Evolutionary conservation across 2,888 invertebrate genomes (phyloP).

Genomic region (Schrankia costaestrigalis): DNA sequence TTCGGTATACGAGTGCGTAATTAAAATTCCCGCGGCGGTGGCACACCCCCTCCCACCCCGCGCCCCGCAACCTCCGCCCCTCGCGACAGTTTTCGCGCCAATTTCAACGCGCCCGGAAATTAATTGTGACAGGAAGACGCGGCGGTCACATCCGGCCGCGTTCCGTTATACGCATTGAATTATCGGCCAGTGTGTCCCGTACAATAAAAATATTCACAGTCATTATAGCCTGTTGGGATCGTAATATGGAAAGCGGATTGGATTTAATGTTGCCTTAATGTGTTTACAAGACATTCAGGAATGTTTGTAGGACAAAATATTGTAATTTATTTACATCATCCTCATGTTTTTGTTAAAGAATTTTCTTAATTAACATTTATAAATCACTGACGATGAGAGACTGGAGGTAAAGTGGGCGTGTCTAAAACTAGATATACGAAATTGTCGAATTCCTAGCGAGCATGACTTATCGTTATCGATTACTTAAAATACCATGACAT

Average conservation of each 20-base stretch:
- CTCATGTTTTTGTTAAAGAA: conserved; percentile 7
- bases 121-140: conserved; percentile 81
- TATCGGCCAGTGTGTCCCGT: conserved; percentile 48
- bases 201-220: conserved; percentile 44
- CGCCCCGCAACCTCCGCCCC: conserved; percentile 33
- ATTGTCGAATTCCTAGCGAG: conserved; percentile 34
- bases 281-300: conserved; percentile 8
- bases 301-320: conserved; percentile 7
- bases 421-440: conserved; percentile 35
- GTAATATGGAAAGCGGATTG: conserved; percentile 9
- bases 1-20: conserved; percentile 80
- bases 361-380: conserved; percentile 31
- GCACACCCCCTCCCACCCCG: conserved; percentile 45
- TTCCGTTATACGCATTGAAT: conserved; percentile 68
- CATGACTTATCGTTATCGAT: conserved; percentile 59
- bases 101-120: conserved; percentile 80
- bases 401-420: conserved; percentile 31
- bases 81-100: conserved; percentile 81
- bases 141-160: conserved; percentile 75
- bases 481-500: conserved; percentile 60
- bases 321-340: conserved; percentile 13
- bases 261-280: conserved; percentile 13
- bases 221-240: conserved; percentile 21
- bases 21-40: conserved; percentile 79
- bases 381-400: conserved; percentile 28